These are phyloP conservation scores for Gastrophysa polygoni DNA, from an alignment of 2,888 invertebrate genomes.

Conservation along the genomic window DNA sequence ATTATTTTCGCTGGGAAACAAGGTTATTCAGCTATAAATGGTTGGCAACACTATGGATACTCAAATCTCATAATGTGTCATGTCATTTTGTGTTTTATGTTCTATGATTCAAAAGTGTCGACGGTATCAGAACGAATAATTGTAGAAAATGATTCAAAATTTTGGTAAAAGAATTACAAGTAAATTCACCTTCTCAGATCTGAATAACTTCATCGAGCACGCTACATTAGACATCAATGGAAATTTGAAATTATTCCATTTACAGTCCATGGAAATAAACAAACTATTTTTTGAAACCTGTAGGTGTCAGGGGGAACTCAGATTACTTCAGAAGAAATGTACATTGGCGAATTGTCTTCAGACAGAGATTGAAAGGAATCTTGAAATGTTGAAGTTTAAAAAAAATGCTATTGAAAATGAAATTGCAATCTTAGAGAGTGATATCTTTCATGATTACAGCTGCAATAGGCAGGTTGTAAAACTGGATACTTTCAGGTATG, in stretches of 20 bases:
- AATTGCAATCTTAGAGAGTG: background rate
- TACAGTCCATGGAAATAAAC: background rate
- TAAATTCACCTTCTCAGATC: background rate
- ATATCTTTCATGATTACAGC: background rate
- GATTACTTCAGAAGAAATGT: background rate
- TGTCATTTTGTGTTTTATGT: no score
- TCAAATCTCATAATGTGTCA: no score
- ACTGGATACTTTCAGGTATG: background rate
- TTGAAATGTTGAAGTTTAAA: background rate
- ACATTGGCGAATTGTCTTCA: background rate
- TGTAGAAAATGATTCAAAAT: background rate
- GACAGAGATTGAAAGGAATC: background rate
- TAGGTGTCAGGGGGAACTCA: background rate
- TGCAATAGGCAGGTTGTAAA: background rate
- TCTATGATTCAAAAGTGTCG: no score
- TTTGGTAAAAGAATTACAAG: background rate
- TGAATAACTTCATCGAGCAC: background rate
- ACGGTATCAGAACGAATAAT: no score
- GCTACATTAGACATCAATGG: background rate
- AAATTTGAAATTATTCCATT: background rate
- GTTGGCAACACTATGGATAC: no score
- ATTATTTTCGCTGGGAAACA: no score
- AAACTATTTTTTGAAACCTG: background rate
- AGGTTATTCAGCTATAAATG: no score
- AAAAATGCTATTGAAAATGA: background rate